phyloP scores from a whole-genome alignment of 1,140 invertebrate genomes.

The Cryptotermes secundus region DNA sequence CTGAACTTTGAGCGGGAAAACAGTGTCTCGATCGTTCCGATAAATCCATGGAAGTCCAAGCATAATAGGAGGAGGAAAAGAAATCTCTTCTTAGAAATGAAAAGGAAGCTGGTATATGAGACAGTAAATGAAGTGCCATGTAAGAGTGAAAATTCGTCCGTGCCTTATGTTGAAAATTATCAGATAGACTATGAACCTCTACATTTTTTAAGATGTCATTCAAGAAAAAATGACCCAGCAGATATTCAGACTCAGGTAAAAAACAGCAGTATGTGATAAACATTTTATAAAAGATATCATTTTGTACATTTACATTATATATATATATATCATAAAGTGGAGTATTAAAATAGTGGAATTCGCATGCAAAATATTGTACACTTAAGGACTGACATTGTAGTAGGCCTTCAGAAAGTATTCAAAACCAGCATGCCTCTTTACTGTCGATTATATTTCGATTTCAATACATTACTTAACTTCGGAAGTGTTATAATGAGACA shows the following conservation, averaged over 20 bases:
- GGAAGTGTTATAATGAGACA: too few species aligned
- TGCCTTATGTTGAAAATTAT: background rate
- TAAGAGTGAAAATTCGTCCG: background rate
- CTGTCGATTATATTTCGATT: too few species aligned
- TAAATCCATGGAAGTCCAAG: too few species aligned
- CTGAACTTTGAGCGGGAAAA: too few species aligned
- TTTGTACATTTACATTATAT: background rate
- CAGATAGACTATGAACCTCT: conserved; percentile 40
- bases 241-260: conserved; percentile 46
- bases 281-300: too few species aligned
- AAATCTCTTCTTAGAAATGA: background rate
- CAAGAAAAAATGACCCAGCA: conserved; percentile 45
- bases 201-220: conserved; percentile 45
- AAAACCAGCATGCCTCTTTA: background rate
- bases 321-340: too few species aligned
- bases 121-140: background rate
- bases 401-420: background rate
- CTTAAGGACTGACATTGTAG: background rate
- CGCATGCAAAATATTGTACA: background rate
- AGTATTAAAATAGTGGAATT: background rate
- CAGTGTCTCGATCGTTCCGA: too few species aligned
- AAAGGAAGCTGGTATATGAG: background rate
- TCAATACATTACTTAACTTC: too few species aligned
- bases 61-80: too few species aligned
- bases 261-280: background rate